Percentiles rank a stretch among this genome's conserved stretches.
Evolutionary conservation across 2,113 vertebrate genomes (phyloP).

Genomic region (Nothobranchius furzeri): DNA sequence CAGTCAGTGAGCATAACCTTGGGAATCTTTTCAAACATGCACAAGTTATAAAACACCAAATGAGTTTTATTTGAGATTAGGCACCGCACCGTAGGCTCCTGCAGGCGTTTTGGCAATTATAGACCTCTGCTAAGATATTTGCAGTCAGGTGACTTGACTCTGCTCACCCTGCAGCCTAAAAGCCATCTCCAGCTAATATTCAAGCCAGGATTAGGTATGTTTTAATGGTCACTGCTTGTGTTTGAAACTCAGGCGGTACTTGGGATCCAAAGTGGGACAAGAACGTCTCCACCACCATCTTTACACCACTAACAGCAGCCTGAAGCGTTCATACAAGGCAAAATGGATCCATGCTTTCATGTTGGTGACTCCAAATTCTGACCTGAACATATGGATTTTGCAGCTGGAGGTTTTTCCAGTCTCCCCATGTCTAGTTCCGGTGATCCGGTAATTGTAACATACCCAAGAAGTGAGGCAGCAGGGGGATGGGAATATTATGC

Average conservation of each 20-base stretch:
- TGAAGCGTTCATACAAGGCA: no score
- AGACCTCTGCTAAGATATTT: conserved; percentile 5
- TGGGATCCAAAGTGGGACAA: no score
- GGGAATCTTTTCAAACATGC: conserved; percentile 23
- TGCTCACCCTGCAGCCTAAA: conserved; percentile 9
- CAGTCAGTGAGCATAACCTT: conserved; percentile 11
- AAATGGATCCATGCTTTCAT: no score
- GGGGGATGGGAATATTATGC: conserved; percentile 73
- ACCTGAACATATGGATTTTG: no score
- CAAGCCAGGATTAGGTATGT: conserved; percentile 5
- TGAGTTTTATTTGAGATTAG: conserved; percentile 10
- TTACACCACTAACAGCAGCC: no score
- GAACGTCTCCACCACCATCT: no score
- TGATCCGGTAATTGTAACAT: neutral
- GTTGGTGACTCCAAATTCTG: no score
- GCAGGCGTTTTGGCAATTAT: conserved; percentile 36
- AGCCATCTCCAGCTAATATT: conserved; percentile 3
- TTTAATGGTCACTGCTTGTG: conserved; percentile 7
- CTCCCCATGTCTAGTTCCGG: no score
- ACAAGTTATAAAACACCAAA: conserved; percentile 11
- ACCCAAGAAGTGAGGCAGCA: conserved; percentile 46
- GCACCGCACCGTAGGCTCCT: conserved; percentile 17
- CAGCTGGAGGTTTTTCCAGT: no score
- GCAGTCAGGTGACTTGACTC: conserved; percentile 1
- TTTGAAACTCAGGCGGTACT: neutral